Evolutionary conservation across 2,113 vertebrate species (phyloP), one percentile per base, ranked within the genome.

Genomic region (Apteryx mantelli): DNA sequence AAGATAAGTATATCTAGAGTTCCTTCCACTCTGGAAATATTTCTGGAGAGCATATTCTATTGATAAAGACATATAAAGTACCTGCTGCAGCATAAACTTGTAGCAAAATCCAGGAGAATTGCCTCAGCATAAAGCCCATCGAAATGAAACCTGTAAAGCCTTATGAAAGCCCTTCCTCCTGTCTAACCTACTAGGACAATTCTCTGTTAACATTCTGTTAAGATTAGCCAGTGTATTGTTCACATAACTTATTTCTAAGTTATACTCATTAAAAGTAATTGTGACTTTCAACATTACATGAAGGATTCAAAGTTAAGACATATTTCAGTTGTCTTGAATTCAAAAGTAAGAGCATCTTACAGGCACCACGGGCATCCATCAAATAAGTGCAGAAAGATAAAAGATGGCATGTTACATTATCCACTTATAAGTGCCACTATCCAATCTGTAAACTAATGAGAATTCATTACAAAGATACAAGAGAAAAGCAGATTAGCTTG

Each of bases 401-500:
- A 96, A 28, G 4, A 83, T 70, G 48, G 34, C 44, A 85, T 85
- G 42, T 93, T 92, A 50, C 58, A 34, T 69, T 93, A 91, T 68
- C 83, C 76, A 86, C 80, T 92, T 89, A 71, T 76, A 89, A 61
- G 92, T 82, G 34, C 63, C 77, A 60, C 17, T 46, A 70, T 32
- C 36, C 74, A 61, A 68, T 71, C 92, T 83, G 61, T 88, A 97
- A 98, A 96, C 94, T 96, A 97, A 97, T 75, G 91, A 94, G 89
- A 98, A 97, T 94, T 97, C 85, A 95, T 97, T 98, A 97, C 56
- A 80, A 91, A 92, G 95, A 65, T 73, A 69, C 64, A 68, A 83
- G 91, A 95, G 92, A 90, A 93, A 97, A 97, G 97, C 61, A 97
- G 97, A 98, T 97, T 97, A 94, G 34, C 84, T 78, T 94, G 94